Evolutionary conservation across 2,888 invertebrate species (phyloP), one percentile per base, ranked within the genome.

Genomic region (Lepidochitona cinerea): DNA sequence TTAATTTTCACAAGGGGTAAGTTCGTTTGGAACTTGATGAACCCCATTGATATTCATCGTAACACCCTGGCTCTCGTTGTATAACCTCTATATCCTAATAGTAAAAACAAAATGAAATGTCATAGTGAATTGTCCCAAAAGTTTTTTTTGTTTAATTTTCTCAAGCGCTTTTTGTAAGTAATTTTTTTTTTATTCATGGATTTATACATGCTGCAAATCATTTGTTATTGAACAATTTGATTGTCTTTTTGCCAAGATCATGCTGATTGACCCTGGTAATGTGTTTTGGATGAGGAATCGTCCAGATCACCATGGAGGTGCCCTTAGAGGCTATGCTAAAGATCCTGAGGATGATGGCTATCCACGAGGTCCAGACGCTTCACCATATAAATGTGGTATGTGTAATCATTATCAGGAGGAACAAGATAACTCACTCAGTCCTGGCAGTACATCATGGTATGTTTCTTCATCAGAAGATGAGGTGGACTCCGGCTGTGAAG

Each of bases 221-320:
- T n/a, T n/a, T n/a, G n/a, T n/a, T n/a, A n/a, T n/a, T n/a, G n/a
- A n/a, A n/a, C n/a, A n/a, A n/a, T n/a, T n/a, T n/a, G n/a, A n/a
- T n/a, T n/a, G n/a, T n/a, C n/a, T n/a, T n/a, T n/a, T n/a, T n/a
- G n/a, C n/a, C n/a, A n/a, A 90, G 90, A 85, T 90, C 14, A 90
- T 90, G 89, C 83, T 82, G 23, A 86, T 90, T 66, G 84, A 88
- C 18, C 83, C 87, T 4, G 79, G 81, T 23, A 85, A 89, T 77
- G 76, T 76, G 33, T 71, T 83, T 5, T 90, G 91, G 91, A 82
- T 81, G 49, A 79, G 91, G 26, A 84, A 80, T 37, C 79, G 91
- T 52, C 85, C 84, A 7, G 75, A 79, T 5, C 85, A 89, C 75
- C 91, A 91, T 81, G 86, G 84, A 18, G 90, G 90, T 1, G 91